Percentiles rank a stretch among this genome's conserved stretches.
Conservation (phyloP, 2,888 invertebrate genomes). For the Dryobota labecula region DNA sequence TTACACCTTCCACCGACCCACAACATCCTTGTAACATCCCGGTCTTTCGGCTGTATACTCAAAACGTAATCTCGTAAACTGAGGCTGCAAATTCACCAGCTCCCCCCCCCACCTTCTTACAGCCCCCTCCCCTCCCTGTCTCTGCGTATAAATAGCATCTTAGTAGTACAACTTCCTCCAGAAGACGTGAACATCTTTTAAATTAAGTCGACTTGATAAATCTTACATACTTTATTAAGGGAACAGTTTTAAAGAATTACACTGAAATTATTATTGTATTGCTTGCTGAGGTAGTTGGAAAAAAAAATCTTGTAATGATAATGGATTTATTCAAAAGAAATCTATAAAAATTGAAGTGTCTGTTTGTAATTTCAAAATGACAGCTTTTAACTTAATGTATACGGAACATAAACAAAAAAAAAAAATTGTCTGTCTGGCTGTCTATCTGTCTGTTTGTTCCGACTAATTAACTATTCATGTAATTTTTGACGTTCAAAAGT, state of each 20-base stretch:
- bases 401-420: too few relatives aligned
- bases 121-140: too few relatives aligned
- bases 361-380: too few relatives aligned
- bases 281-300: neutral
- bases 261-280: neutral
- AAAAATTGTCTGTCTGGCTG: too few relatives aligned
- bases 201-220: slow-evolving; percentile 43
- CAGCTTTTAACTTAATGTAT: too few relatives aligned
- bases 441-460: too few relatives aligned
- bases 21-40: slow-evolving; percentile 36
- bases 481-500: too few relatives aligned
- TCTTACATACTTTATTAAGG: slow-evolving; percentile 25
- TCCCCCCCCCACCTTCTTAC: neutral
- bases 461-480: too few relatives aligned
- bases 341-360: too few relatives aligned
- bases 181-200: slow-evolving; percentile 47
- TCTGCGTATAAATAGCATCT: slow-evolving; percentile 59
- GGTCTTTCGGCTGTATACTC: slow-evolving; percentile 57
- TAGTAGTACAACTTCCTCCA: slow-evolving; percentile 47
- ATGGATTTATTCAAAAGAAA: too few relatives aligned
- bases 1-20: slow-evolving; percentile 8
- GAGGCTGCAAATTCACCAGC: slow-evolving; percentile 54
- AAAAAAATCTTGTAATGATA: too few relatives aligned
- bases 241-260: slow-evolving; percentile 21
- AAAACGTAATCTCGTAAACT: slow-evolving; percentile 66